These are phyloP conservation scores for Megaustenia siamemsis DNA, from an alignment of 2,888 invertebrate genomes.

Conservation along the genomic window DNA sequence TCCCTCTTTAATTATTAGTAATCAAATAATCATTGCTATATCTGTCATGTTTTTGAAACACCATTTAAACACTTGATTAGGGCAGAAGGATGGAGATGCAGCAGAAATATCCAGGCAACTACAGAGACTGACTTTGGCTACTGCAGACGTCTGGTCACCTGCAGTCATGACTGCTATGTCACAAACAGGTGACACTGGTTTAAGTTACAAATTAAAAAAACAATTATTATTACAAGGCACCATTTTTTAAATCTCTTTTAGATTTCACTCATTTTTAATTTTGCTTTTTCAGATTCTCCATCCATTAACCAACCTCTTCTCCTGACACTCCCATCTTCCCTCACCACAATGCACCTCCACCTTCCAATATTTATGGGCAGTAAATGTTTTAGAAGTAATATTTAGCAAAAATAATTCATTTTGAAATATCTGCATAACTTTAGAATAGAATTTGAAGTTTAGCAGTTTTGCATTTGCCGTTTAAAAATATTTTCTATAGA, in stretches of 20 bases:
- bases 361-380: no score
- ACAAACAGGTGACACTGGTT: conserved; percentile 17
- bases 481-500: no score
- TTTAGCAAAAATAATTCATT: background rate
- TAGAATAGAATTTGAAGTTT: background rate
- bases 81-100: conserved; percentile 11
- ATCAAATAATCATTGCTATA: no score
- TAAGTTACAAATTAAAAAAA: background rate
- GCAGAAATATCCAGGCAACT: background rate
- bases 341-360: no score
- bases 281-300: conserved; percentile 15
- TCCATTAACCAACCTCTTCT: no score
- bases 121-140: conserved; percentile 14
- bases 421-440: background rate
- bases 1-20: no score
- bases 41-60: background rate
- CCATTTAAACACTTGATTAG: conserved; percentile 19
- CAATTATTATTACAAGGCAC: background rate
- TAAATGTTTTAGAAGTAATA: background rate
- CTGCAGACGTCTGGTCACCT: conserved; percentile 37
- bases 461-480: background rate
- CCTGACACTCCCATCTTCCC: no score
- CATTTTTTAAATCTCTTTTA: conserved; percentile 12
- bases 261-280: background rate
- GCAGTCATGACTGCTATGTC: conserved; percentile 8